These are phyloP conservation scores for Penelope pileata DNA, from an alignment of 2,113 vertebrate genomes.

Conservation along the genomic window DNA sequence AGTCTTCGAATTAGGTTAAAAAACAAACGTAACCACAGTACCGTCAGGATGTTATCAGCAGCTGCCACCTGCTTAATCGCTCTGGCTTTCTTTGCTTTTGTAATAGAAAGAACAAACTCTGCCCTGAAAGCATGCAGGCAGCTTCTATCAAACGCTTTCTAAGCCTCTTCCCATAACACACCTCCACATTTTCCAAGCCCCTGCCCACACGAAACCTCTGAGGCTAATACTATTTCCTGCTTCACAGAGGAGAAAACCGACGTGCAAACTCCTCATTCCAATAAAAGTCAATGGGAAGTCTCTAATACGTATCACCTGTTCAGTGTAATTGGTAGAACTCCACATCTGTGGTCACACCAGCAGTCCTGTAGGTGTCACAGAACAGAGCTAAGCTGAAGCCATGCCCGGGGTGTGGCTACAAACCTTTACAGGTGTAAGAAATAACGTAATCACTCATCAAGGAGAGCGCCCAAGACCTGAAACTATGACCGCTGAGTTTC, in stretches of 20 bases:
- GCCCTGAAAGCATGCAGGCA: background rate
- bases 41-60: background rate
- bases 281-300: background rate
- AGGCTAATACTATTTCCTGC: background rate
- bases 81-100: background rate
- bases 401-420: background rate
- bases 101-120: background rate
- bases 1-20: background rate
- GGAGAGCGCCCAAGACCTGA: background rate
- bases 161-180: background rate
- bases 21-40: background rate
- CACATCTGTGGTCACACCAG: background rate
- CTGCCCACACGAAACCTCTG: background rate
- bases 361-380: background rate
- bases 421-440: background rate
- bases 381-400: background rate
- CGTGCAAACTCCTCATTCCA: background rate
- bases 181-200: background rate
- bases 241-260: background rate
- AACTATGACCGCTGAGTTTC: background rate
- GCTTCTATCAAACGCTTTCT: background rate
- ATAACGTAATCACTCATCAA: background rate
- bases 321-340: background rate
- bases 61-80: slow-evolving; percentile 15
- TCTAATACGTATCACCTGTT: background rate